Base-by-base conservation (phyloP, 2,113 vertebrate species). In the Microcebus jonahi region DNA sequence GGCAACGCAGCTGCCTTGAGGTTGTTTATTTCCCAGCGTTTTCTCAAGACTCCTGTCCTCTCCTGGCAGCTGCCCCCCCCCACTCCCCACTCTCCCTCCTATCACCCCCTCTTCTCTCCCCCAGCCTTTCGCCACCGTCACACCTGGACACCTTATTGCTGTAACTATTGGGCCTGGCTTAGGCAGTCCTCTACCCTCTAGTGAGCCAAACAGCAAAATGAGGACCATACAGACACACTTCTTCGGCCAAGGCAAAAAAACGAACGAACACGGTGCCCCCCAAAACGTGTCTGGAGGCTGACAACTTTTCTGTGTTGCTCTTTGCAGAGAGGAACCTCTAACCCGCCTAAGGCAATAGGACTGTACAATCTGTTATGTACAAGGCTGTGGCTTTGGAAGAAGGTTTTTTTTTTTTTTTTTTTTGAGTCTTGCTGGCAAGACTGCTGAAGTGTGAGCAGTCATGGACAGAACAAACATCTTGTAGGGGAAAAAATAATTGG, bases 1-100 rank as follows among this genome's bases (percentile, higher is more conserved):
- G 99, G 97, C 99, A 99, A 99, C 99, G 98, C 98, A 98, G 98
- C 98, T 98, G 98, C 98, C 99, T 99, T 98, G 96, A 98, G 99
- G 98, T 99, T 99, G 99, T 98, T 99, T 98, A 98, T 98, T 99
- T 98, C 98, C 98, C 98, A 98, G 98, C 98, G 21, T 97, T 98
- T 97, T 94, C 95, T 96, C 93, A 86, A 90, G 94, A 90, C 91
- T 95, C 88, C 53, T 3, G 70, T 95, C 94, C 97, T 86, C 68
- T 90, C 94, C 59, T 59, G 79, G 86, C 93, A 96, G 63, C 61
- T 55, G 48, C 59, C 48, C 55, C 59, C 55, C 59, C 45, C 45
- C 45, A 45, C 45, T 45, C 68, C 63, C 76, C 88, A 13, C 36
- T 48, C 31, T 5, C 73, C 50, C n/a, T 2, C 94, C 39, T 11